Conservation (phyloP, 2,888 invertebrate species). For the Coelogynopora nodosa region DNA sequence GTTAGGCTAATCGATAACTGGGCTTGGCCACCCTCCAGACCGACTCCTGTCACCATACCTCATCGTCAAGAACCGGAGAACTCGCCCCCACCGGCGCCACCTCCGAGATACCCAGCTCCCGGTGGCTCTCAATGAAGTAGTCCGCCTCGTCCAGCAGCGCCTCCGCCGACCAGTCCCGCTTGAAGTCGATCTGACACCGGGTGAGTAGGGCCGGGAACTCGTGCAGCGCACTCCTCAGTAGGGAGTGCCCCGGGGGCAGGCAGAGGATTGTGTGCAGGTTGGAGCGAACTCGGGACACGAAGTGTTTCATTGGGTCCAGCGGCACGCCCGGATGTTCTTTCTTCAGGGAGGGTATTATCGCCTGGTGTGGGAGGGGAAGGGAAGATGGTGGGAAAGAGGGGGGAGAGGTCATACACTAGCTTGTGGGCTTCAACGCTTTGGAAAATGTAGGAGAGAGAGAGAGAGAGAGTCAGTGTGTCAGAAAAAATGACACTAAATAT, state of each 20-base stretch:
- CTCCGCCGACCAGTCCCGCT: constrained; percentile 61
- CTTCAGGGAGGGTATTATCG: constrained; percentile 53
- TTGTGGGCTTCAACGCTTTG: too few species aligned
- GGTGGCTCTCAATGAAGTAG: constrained; percentile 54
- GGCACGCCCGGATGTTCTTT: constrained; percentile 53
- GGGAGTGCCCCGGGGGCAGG: constrained; percentile 56
- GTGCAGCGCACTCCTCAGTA: constrained; percentile 52
- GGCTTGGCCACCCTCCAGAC: too few species aligned
- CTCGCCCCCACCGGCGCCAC: neutral
- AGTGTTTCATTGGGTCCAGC: constrained; percentile 59
- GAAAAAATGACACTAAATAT: constrained; percentile 1
- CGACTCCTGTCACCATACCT: too few species aligned
- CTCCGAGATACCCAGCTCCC: neutral
- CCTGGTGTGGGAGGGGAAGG: too few species aligned
- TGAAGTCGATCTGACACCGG: constrained; percentile 60
- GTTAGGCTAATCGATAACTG: too few species aligned
- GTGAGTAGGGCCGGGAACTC: constrained; percentile 59
- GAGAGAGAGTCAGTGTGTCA: neutral
- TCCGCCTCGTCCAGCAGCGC: constrained; percentile 57
- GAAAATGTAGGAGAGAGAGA: too few species aligned
- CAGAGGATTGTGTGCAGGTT: constrained; percentile 60
- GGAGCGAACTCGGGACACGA: constrained; percentile 59
- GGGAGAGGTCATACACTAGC: too few species aligned
- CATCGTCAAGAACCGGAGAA: too few species aligned
- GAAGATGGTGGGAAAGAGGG: too few species aligned